Conservation (phyloP, 2,888 invertebrate species). For the Hirudinaria manillensis region DNA sequence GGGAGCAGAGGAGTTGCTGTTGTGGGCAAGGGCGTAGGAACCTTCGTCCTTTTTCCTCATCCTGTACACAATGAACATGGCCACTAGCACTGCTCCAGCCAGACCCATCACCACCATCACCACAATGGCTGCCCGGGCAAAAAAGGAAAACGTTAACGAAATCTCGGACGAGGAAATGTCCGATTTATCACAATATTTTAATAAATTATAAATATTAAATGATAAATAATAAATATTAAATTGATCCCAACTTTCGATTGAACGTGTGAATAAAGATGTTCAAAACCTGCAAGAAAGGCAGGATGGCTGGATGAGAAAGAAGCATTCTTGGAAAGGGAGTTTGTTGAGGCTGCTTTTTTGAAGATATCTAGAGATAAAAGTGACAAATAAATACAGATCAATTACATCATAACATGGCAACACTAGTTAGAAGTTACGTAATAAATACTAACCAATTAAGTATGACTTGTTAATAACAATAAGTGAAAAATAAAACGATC, state of each 20-base stretch:
- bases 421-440: no score
- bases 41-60: constrained; percentile 30
- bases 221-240: no score
- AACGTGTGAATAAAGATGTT: no score
- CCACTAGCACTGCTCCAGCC: constrained; percentile 11
- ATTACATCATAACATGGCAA: no score
- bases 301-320: constrained; percentile 8
- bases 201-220: neutral
- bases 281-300: constrained; percentile 29
- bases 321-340: constrained; percentile 4
- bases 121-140: constrained; percentile 1
- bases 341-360: neutral
- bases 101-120: constrained; percentile 24
- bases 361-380: no score
- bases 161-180: no score
- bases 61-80: constrained; percentile 27
- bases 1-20: constrained; percentile 14
- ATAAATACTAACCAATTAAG: no score
- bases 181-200: neutral
- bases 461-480: no score
- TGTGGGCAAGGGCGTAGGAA: constrained; percentile 24
- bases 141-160: neutral
- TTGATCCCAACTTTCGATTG: no score
- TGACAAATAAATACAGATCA: no score
- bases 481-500: no score